These are phyloP conservation scores for Gymnobelideus leadbeateri DNA, from an alignment of 2,113 vertebrate genomes.

Conservation along the genomic window DNA sequence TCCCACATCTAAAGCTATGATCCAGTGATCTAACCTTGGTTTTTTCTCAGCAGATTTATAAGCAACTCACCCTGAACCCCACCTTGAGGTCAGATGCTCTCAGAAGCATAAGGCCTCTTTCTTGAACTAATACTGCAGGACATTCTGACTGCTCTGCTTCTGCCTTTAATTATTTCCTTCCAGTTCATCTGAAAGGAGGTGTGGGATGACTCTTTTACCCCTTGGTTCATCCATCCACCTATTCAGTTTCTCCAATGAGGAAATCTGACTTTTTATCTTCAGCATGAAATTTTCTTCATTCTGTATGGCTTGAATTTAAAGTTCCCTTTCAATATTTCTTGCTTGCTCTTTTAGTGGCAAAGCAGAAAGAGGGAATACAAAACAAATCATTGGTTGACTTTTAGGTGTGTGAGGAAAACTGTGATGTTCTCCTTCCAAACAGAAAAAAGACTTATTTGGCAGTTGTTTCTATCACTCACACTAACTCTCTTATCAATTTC, in stretches of 20 bases:
- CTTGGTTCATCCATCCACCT: not conserved
- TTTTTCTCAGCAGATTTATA: not conserved
- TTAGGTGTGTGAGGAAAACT: constrained; percentile 5
- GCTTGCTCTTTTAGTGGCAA: not conserved
- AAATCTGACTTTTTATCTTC: not conserved
- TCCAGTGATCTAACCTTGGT: not conserved
- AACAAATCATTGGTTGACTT: not conserved
- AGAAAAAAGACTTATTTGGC: not conserved
- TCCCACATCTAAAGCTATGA: not conserved
- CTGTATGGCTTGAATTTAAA: not conserved
- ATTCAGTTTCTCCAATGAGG: not conserved
- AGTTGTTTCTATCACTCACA: not conserved
- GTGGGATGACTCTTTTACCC: not conserved
- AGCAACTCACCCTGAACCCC: not conserved
- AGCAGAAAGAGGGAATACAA: not conserved
- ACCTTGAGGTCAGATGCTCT: not conserved
- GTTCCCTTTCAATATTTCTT: not conserved
- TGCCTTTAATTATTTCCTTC: not conserved
- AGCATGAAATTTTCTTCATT: not conserved
- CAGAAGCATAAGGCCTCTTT: too few relatives aligned
- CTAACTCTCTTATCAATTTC: not conserved
- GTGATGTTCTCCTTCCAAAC: constrained; percentile 5
- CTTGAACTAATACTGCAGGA: not conserved
- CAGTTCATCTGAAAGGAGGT: not conserved
- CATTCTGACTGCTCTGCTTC: not conserved